A percentile compares a stretch with the other conserved stretches of the same genome.
Evolutionary conservation across 2,113 vertebrate species (phyloP).

Genomic region (Arizona elegans): DNA sequence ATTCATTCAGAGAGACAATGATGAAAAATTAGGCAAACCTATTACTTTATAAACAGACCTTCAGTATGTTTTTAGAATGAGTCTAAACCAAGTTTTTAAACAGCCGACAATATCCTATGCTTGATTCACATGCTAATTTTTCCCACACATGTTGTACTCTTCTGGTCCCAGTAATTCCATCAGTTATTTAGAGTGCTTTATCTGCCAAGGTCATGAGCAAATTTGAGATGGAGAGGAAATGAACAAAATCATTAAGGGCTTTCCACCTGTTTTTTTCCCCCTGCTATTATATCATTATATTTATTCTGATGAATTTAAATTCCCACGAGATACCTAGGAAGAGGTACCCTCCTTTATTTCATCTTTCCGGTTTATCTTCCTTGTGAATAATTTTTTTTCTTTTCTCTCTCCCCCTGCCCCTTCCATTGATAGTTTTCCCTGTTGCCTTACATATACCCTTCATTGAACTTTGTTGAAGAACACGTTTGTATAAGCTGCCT

Average conservation of each 20-base stretch:
- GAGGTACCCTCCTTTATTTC: not conserved
- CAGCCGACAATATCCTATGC: not conserved
- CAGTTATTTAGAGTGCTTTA: not conserved
- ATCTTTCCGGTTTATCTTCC: not conserved
- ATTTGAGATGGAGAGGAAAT: not conserved
- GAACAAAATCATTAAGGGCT: not conserved
- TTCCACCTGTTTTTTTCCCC: not conserved
- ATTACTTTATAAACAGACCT: not conserved
- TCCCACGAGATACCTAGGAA: not conserved
- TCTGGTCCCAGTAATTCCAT: not conserved
- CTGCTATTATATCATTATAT: not conserved
- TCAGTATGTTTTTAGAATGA: not conserved
- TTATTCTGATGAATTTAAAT: not conserved
- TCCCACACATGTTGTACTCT: not conserved
- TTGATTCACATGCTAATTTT: not conserved
- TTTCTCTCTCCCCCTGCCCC: not conserved
- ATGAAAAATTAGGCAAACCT: not conserved
- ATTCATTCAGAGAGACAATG: not conserved
- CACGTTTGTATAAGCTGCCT: not conserved
- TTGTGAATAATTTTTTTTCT: not conserved
- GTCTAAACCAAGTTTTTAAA: not conserved
- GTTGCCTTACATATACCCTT: not conserved
- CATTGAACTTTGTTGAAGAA: not conserved
- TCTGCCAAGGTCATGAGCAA: not conserved
- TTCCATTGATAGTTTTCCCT: not conserved